Evolutionary conservation across 2,888 invertebrate genomes (phyloP).

Genomic region (Parthenolecanium corni): DNA sequence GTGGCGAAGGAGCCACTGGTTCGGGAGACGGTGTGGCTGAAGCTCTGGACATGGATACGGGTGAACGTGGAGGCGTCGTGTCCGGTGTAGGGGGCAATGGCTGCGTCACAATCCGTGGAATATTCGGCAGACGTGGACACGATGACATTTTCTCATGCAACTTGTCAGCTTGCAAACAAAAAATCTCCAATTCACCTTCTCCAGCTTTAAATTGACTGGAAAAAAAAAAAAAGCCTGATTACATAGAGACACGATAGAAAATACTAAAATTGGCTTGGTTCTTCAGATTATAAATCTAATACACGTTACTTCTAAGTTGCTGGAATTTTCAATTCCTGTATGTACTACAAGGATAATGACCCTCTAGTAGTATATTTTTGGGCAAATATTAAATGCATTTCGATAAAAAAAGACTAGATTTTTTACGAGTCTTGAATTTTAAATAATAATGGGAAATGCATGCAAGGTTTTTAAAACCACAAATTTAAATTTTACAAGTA

Average conservation of each 20-base stretch:
- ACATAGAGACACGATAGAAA: neutral
- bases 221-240: conserved; percentile 10
- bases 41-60: conserved; percentile 13
- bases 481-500: no score
- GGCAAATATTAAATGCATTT: no score
- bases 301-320: no score
- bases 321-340: no score
- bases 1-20: conserved; percentile 29
- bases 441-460: no score
- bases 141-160: conserved; percentile 40
- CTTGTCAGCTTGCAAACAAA: conserved; percentile 41
- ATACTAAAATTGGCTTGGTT: no score
- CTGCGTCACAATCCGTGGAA: conserved; percentile 31
- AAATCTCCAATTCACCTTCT: conserved; percentile 44
- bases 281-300: no score
- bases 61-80: conserved; percentile 19
- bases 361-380: no score
- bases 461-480: no score
- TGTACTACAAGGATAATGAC: no score
- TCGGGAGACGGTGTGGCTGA: conserved; percentile 23
- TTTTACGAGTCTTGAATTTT: no score
- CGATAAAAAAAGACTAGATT: no score
- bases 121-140: conserved; percentile 29
- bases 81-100: conserved; percentile 33
- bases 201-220: conserved; percentile 44